Evolutionary conservation across 2,113 vertebrate species (phyloP), one percentile per base, ranked within the genome.

Genomic region (Cyprinodon variegatus): DNA sequence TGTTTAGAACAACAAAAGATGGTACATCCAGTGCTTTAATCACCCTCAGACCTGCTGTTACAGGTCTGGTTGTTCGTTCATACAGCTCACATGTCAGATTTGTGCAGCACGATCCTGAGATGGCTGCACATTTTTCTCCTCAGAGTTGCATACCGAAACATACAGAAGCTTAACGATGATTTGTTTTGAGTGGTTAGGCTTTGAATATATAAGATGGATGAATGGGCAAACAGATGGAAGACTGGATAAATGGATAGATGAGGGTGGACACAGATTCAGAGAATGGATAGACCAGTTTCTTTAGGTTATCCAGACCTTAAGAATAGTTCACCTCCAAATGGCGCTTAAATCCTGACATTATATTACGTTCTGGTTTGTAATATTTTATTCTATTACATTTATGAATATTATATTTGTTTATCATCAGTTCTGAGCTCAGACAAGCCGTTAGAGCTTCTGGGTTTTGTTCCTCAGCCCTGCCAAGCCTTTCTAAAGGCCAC

Each of bases 11-110:
- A 67, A 77, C 70, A 62, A 75, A 67, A 80, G 75, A 57, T 57
- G 81, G 90, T 84, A 86, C 85, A 77, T 71, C 68, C 14, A 86
- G 87, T 88, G 20, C 79, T 76, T 38, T 46, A 70, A 60, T 71
- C 61, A 71, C 59, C 9, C 63, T 39, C 70, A 61, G 67, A 64
- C 66, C 13, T 22, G 40, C 68, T 76, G 43, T 3, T 62, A 68
- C 70, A 76, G 40, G 69, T 83, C 67, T 13, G 50, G 14, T 53
- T 36, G 64, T 53, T 40, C 15, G 53, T 22, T 61, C 41, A 66
- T 64, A 15, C 46, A 71, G 65, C 39, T 71, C 17, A 39, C 29
- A 11, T 73, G 69, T 80, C 14, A 43, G 57, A 66, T 76, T 65
- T 22, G 1, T 39, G 37, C 60, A 66, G 48, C 36, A 46, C 46